Conservation (phyloP, 2,888 invertebrate species). For the Digitonthophagus gazella region DNA sequence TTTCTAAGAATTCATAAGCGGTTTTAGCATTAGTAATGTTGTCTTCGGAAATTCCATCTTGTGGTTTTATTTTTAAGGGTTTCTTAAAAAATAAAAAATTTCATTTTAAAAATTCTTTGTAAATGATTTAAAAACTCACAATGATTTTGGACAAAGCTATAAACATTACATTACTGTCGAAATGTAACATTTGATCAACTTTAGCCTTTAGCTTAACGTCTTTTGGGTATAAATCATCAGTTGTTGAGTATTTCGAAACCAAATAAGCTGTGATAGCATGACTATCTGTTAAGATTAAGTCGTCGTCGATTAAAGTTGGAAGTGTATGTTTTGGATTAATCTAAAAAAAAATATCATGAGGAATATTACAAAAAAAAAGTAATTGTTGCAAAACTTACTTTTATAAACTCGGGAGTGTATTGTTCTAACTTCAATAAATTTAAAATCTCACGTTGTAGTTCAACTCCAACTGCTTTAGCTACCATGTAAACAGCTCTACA, state of each 20-base stretch:
- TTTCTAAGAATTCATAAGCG: slow-evolving; percentile 52
- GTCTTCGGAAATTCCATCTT: slow-evolving; percentile 21
- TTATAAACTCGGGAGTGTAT: slow-evolving; percentile 47
- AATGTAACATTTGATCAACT: slow-evolving; percentile 58
- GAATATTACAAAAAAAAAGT: slow-evolving; percentile 5
- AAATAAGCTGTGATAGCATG: slow-evolving; percentile 56
- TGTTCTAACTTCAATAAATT: slow-evolving; percentile 50
- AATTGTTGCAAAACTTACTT: slow-evolving; percentile 41
- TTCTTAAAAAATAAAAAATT: not conserved
- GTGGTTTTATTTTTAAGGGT: not conserved
- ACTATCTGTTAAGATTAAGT: slow-evolving; percentile 54
- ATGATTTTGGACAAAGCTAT: slow-evolving; percentile 49
- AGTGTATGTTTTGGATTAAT: slow-evolving; percentile 59
- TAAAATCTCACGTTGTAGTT: slow-evolving; percentile 50
- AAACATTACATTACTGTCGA: slow-evolving; percentile 56
- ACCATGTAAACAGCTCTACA: slow-evolving; percentile 51
- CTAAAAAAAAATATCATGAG: slow-evolving; percentile 44
- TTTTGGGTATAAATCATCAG: slow-evolving; percentile 57
- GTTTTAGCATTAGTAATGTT: slow-evolving; percentile 37
- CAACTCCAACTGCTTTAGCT: slow-evolving; percentile 51
- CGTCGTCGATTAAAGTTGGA: slow-evolving; percentile 58
- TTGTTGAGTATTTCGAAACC: slow-evolving; percentile 55
- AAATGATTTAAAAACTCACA: slow-evolving; percentile 44
- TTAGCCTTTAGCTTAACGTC: slow-evolving; percentile 54
- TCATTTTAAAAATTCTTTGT: not conserved